Percentiles rank a stretch among this genome's conserved stretches.
Evolutionary conservation across 1,140 invertebrate species (phyloP).

Genomic region (Drosophila tristis): DNA sequence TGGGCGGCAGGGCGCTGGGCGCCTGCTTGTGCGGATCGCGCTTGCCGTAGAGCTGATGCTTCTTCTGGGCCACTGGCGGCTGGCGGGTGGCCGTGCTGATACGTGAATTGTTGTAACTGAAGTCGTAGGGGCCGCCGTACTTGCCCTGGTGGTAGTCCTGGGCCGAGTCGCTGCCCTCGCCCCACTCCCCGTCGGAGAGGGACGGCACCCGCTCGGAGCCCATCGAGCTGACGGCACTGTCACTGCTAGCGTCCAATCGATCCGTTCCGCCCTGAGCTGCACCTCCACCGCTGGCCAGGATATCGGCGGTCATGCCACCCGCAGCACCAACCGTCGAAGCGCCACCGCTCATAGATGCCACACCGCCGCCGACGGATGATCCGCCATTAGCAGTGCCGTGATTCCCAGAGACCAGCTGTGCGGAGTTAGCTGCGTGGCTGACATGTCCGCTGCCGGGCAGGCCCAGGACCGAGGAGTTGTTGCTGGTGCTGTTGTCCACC

Average conservation of each 20-base stretch:
- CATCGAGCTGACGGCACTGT: constrained; percentile 96
- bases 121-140: constrained; percentile 91
- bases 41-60: constrained; percentile 96
- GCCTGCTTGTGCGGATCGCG: constrained; percentile 89
- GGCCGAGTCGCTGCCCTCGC: constrained; percentile 93
- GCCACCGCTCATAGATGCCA: constrained; percentile 72
- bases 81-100: constrained; percentile 82
- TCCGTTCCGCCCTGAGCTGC: constrained; percentile 85
- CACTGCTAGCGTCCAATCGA: constrained; percentile 91
- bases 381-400: constrained; percentile 53
- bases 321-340: constrained; percentile 65
- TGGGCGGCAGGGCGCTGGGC: constrained; percentile 42
- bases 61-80: constrained; percentile 93
- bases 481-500: constrained; percentile 88
- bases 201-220: constrained; percentile 95
- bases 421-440: constrained; percentile 56
- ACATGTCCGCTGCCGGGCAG: constrained; percentile 73
- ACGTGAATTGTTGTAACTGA: constrained; percentile 86
- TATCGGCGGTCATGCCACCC: constrained; percentile 78
- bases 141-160: constrained; percentile 88
- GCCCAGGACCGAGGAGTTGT: constrained; percentile 82
- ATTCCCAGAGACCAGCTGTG: constrained; percentile 43
- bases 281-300: constrained; percentile 59
- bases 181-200: constrained; percentile 94
- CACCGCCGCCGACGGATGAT: constrained; percentile 58